Evolutionary conservation across 1,140 invertebrate genomes (phyloP), one percentile per base, ranked within the genome.

Genomic region (Drosophila ambigua): DNA sequence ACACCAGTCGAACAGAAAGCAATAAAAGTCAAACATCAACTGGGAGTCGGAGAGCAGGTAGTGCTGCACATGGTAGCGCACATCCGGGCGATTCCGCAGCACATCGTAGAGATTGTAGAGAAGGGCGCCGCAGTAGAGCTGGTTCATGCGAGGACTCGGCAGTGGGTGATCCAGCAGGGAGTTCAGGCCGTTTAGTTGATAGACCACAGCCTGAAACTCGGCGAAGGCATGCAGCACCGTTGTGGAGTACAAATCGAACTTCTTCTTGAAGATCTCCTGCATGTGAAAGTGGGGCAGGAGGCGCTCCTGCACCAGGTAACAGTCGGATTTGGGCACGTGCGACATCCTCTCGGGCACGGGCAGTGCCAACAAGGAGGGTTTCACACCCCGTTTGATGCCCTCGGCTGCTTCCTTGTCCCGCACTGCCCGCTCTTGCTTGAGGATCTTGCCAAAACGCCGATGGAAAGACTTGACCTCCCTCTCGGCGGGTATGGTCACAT

Each of bases 121-220:
- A 83, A 96, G 94, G 6, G 95, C 95, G 0, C 96, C 96, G 92
- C 96, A 95, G 71, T 93, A 96, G 50, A 94, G 92, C 73, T 94
- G 93, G 46, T 92, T 93, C 81, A 95, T 92, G 41, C 92, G 90
- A 39, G 93, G 93, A 77, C 91, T 84, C 59, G 92, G 68, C 74
- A 94, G 94, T 0, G 94, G 94, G 67, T 91, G 92, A 23, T 92
- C 87, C n/a, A 96, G 92, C 23, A 96, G 77, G 1, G 91, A 91
- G 92, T 96, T 96, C 15, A 97, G 92, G 62, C 94, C 92, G 69
- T 94, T 94, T 1, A 94, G 83, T 52, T 95, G 93, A 44, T 92
- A 93, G 20, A 96, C 88, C 75, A 94, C 94, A 90, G 93, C 94
- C 90, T 97, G 96, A 92, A 96, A 95, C 88, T 96, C 94, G 1